Evolutionary conservation across 2,797 vertebrate genomes (phyloP).

Genomic region (Lateolabrax maculatus): DNA sequence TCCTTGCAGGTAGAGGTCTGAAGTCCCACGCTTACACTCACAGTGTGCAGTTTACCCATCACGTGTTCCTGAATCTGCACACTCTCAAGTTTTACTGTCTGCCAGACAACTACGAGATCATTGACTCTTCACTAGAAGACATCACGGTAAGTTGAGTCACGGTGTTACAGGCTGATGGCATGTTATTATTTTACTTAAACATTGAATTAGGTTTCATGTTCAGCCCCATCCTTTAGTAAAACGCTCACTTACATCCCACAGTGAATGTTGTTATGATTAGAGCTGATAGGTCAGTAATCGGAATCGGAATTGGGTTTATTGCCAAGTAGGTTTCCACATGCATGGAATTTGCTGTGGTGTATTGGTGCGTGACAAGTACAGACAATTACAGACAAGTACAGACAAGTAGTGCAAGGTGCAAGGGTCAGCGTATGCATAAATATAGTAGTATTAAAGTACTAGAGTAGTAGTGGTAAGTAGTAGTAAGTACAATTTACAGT

Average conservation of each 20-base stretch:
- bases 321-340: no score
- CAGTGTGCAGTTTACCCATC: constrained; percentile 96
- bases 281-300: not conserved
- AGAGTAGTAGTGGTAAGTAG: no score
- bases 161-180: not conserved
- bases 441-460: no score
- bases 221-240: not conserved
- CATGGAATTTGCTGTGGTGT: no score
- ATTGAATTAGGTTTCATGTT: not conserved
- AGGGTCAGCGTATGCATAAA: no score
- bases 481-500: no score
- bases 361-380: no score
- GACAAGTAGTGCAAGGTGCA: no score
- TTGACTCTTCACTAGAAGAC: constrained; percentile 97
- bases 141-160: constrained; percentile 88
- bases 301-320: no score
- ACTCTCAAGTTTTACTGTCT: constrained; percentile 98
- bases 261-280: not conserved
- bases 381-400: no score
- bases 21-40: constrained; percentile 98
- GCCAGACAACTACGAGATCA: constrained; percentile 98
- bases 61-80: constrained; percentile 97
- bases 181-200: not conserved
- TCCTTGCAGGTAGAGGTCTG: constrained; percentile 89
- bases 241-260: not conserved